Base-by-base conservation (phyloP, 2,113 vertebrate genomes). In the Engraulis encrasicolus region DNA sequence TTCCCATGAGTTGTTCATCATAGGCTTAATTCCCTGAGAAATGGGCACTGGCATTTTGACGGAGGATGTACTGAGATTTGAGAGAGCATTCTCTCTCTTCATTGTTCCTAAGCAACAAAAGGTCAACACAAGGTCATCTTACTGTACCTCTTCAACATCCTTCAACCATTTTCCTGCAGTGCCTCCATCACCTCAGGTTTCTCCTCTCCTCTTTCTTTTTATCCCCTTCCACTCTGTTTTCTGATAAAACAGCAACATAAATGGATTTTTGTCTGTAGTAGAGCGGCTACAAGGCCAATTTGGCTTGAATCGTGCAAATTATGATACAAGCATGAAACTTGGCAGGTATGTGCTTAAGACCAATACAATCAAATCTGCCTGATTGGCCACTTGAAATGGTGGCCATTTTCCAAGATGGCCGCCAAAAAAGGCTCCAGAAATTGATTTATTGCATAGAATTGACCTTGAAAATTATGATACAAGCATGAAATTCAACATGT, bases 191-290 rank as follows among this genome's bases (percentile, higher is more conserved):
- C 54, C 54, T 58, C 54, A 0, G 54, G 11, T 58, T 58, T n/a
- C 5, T 11, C 20, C 54, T 0, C 20, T 45, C 23, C 58, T 31
- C 11, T 27, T 66, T 23, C n/a, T n/a, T 66, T 66, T 66, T 23
- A 58, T 45, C 40, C 40, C 40, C 54, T 58, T 20, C 6, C 27
- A 31, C 58, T 31, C 23, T 23, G 6, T 23, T 1, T 66, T 58
- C 2, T n/a, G n/a, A n/a, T 27, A 66, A 7, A 27, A 27, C 20
- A 27, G 31, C 23, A 27, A 66, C 1, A 27, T 27, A 66, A 66
- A 31, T 66, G 84, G 66, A 84, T 89, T 89, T 83, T 81, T 50
- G 40, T 80, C 84, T 58, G 85, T 84, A 78, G n/a, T n/a, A n/a
- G n/a, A n/a, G n/a, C n/a, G n/a, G n/a, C n/a, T n/a, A n/a, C n/a